Evolutionary conservation across 2,797 vertebrate species (phyloP).

Genomic region (Gadopsis bispinosus): DNA sequence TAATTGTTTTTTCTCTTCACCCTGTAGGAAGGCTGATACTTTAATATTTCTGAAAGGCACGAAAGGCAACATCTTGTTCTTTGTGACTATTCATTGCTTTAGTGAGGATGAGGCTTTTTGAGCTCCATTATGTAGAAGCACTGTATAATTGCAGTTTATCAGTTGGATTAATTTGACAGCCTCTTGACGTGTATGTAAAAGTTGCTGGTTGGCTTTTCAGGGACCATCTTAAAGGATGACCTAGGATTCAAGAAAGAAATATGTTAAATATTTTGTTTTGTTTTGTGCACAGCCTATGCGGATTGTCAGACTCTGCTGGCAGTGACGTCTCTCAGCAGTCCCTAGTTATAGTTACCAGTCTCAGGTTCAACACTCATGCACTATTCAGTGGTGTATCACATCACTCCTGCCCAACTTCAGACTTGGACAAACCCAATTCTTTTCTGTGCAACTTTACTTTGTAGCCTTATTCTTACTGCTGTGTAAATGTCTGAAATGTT

Average conservation of each 20-base stretch:
- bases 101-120: not conserved
- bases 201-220: not conserved
- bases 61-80: not conserved
- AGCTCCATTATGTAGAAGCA: not conserved
- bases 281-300: constrained; percentile 14
- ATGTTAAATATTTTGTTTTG: not conserved
- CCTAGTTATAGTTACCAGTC: constrained; percentile 85
- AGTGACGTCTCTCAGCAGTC: constrained; percentile 79
- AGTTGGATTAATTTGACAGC: not conserved
- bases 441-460: constrained; percentile 79
- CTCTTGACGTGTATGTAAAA: not conserved
- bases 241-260: not conserved
- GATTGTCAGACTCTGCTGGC: constrained; percentile 66
- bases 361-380: constrained; percentile 90
- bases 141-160: not conserved
- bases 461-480: constrained; percentile 70
- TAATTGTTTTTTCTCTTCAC: not conserved
- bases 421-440: constrained; percentile 80
- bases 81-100: not conserved
- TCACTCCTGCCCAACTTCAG: constrained; percentile 83
- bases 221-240: not conserved
- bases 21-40: not conserved
- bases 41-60: not conserved
- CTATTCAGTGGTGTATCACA: constrained; percentile 90
- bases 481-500: constrained; percentile 73